phyloP scores from a whole-genome alignment of 1,140 invertebrate species.

The Marisa cornuarietis region DNA sequence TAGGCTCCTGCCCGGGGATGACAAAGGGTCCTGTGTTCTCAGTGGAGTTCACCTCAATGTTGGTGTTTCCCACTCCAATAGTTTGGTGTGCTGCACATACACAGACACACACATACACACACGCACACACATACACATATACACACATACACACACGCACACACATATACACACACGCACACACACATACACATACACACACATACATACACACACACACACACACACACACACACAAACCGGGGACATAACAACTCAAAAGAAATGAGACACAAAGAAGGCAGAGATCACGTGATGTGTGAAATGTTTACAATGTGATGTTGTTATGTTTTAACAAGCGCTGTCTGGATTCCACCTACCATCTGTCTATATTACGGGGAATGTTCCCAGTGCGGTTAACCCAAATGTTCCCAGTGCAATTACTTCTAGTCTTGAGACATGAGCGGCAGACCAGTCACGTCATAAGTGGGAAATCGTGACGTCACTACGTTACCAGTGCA shows the following conservation, averaged over 20 bases:
- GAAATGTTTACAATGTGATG: too few relatives aligned
- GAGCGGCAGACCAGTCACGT: neutral
- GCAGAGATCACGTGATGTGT: too few relatives aligned
- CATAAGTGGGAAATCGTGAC: too few relatives aligned
- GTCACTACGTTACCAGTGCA: too few relatives aligned
- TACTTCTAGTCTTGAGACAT: neutral
- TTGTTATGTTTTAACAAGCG: too few relatives aligned
- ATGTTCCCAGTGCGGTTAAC: too few relatives aligned
- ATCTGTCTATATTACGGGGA: neutral
- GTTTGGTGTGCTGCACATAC: neutral
- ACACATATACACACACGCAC: neutral
- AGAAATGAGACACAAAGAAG: neutral
- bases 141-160: too few relatives aligned
- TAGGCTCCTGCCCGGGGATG: neutral
- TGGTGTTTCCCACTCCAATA: neutral
- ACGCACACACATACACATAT: too few relatives aligned
- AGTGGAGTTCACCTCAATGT: neutral
- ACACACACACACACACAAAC: neutral
- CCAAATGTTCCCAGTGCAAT: too few relatives aligned
- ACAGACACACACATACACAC: neutral
- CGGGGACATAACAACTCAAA: neutral
- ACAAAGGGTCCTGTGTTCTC: neutral
- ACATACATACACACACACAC: constrained; percentile 5
- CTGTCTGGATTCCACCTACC: neutral
- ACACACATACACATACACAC: neutral